Evolutionary conservation across 1,140 invertebrate species (phyloP), one percentile per base, ranked within the genome.

Genomic region (Drosophila tani): DNA sequence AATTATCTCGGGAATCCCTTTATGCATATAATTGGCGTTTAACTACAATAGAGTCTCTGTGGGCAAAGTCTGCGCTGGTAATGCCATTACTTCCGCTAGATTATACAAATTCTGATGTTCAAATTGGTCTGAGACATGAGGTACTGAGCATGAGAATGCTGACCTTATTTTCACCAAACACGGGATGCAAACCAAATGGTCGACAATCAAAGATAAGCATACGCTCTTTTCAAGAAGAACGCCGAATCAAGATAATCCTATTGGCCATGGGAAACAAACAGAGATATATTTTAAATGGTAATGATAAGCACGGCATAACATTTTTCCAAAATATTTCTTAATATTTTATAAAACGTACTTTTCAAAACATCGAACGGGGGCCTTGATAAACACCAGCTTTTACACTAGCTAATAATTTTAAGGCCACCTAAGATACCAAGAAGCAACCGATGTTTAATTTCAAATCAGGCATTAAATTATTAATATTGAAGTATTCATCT

Each of bases 11-110:
- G 9, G 70, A 84, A 91, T 90, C 84, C 65, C 60, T 75, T 91
- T 88, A 83, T 75, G 84, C 68, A 84, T 82, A 78, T 85, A 91
- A 91, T 91, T 91, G 88, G 88, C 69, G 66, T 91, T 83, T 79
- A 82, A 87, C 76, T 75, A 84, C 59, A 73, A 65, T 60, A 43
- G 68, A 76, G 69, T 76, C 81, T 73, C 70, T 55, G 43, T 47
- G 75, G 70, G 58, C 79, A 59, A 82, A 58, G 76, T 73, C 53
- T 79, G 64, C 47, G 64, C 63, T 75, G 58, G 51, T 81, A 87
- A 82, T 78, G 43, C 69, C 67, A 88, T 88, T 90, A 75, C 70
- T 79, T 73, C 62, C 70, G 79, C 64, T 64, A 68, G 79, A 84
- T 90, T 85, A 90, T 75, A 79, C 73, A 71, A 56, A 68, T 45